These are phyloP conservation scores for Cotesia chilonis DNA, from an alignment of 1,140 invertebrate species.

Conservation along the genomic window DNA sequence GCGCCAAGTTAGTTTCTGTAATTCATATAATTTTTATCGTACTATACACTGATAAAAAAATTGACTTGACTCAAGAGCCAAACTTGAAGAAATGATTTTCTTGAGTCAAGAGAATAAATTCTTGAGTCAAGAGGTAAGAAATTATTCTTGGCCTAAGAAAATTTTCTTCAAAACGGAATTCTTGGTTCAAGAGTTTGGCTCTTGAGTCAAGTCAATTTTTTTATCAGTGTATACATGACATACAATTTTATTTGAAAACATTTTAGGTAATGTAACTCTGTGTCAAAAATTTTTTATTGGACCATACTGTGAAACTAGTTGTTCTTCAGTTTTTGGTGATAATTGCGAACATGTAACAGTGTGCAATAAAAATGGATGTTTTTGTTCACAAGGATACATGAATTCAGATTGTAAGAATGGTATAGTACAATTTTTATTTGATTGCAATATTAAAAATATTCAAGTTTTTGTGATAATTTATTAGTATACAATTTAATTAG, in stretches of 20 bases:
- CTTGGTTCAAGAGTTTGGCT: too few relatives aligned
- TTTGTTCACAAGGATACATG: slow-evolving; percentile 34
- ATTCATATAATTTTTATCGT: too few relatives aligned
- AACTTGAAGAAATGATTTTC: too few relatives aligned
- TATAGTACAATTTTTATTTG: slow-evolving; percentile 10
- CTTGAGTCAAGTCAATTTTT: too few relatives aligned
- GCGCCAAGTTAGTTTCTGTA: background rate
- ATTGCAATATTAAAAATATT: background rate
- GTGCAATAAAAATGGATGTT: slow-evolving; percentile 38
- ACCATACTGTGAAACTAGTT: slow-evolving; percentile 32
- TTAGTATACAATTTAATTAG: slow-evolving; percentile 27
- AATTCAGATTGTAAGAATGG: slow-evolving; percentile 16
- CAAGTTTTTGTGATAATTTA: background rate
- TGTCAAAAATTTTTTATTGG: slow-evolving; percentile 34
- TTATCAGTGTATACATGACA: too few relatives aligned
- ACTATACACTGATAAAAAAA: too few relatives aligned
- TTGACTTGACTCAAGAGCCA: too few relatives aligned
- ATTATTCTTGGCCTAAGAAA: too few relatives aligned
- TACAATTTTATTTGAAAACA: background rate
- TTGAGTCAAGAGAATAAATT: too few relatives aligned
- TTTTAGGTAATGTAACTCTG: background rate
- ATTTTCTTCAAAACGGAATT: too few relatives aligned
- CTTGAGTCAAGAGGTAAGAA: too few relatives aligned
- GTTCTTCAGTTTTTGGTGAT: background rate
- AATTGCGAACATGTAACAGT: slow-evolving; percentile 28